Evolutionary conservation across 2,113 vertebrate genomes (phyloP).

Genomic region (Polyodon spathula): DNA sequence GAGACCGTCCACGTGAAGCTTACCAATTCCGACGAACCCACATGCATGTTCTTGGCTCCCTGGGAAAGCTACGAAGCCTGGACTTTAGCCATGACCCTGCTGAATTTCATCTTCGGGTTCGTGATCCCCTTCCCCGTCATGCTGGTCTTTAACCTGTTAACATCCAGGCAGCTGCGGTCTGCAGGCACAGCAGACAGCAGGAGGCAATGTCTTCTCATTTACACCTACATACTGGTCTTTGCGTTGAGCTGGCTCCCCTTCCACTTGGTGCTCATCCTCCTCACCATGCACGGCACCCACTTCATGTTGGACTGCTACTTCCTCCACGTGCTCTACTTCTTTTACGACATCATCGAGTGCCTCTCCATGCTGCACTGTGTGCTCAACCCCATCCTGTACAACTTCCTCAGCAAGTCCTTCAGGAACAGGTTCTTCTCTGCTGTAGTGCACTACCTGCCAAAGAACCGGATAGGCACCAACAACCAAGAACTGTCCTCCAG

Average conservation of each 20-base stretch:
- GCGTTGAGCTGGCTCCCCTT: conserved; percentile 8
- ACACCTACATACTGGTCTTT: conserved; percentile 4
- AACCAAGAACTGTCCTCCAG: conserved; percentile 18
- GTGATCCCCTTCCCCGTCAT: too few relatives aligned
- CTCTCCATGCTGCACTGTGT: conserved; percentile 11
- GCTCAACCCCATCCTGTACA: conserved; percentile 12
- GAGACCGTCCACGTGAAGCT: background rate
- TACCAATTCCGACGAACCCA: background rate
- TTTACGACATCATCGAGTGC: conserved; percentile 1
- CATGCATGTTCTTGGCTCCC: background rate
- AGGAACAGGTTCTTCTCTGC: conserved; percentile 1
- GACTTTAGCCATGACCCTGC: too few relatives aligned
- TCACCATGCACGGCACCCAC: too few relatives aligned
- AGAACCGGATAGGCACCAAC: conserved; percentile 18
- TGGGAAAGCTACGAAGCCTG: too few relatives aligned
- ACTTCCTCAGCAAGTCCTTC: conserved; percentile 5
- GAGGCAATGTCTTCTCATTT: conserved; percentile 1
- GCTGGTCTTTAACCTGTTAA: too few relatives aligned
- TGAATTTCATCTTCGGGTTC: too few relatives aligned
- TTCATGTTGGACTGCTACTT: background rate
- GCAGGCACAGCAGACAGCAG: background rate
- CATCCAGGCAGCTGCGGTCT: too few relatives aligned
- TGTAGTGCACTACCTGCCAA: conserved; percentile 7
- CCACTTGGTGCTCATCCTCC: background rate
- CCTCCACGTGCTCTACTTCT: background rate